Evolutionary conservation across 1,140 invertebrate species (phyloP).

Genomic region (Oncopeltus fasciatus): DNA sequence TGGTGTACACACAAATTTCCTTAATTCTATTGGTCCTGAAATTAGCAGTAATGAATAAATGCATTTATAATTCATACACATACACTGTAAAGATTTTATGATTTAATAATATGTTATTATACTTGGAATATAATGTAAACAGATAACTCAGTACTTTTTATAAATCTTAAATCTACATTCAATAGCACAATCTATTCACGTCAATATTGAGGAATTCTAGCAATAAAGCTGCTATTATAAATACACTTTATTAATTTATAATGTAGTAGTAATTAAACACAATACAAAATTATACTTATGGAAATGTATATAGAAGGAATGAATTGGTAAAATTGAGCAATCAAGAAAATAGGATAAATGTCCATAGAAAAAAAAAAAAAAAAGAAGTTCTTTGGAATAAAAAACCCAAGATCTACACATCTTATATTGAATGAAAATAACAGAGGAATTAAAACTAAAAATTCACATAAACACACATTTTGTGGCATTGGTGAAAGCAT

Average conservation of each 20-base stretch:
- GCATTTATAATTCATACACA: neutral
- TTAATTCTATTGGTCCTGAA: neutral
- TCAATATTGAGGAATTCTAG: neutral
- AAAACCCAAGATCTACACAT: neutral
- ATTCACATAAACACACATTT: neutral
- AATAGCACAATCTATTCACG: neutral
- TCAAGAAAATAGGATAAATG: neutral
- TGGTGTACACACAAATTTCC: neutral
- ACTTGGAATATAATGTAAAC: too few relatives aligned
- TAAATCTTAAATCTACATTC: neutral
- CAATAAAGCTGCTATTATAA: neutral
- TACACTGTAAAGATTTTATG: neutral
- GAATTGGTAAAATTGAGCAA: constrained; percentile 9
- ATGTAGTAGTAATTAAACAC: neutral
- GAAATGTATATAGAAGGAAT: constrained; percentile 3
- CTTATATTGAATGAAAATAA: neutral
- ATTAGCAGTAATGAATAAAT: neutral
- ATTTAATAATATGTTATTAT: neutral
- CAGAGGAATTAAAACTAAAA: neutral
- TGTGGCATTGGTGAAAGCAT: too few relatives aligned
- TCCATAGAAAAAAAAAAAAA: neutral
- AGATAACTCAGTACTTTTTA: constrained; percentile 7
- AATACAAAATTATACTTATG: neutral
- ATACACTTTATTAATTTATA: neutral
- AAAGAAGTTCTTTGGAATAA: neutral